These are phyloP conservation scores for Triplophysa siluroides DNA, from an alignment of 2,113 vertebrate species.

Conservation along the genomic window DNA sequence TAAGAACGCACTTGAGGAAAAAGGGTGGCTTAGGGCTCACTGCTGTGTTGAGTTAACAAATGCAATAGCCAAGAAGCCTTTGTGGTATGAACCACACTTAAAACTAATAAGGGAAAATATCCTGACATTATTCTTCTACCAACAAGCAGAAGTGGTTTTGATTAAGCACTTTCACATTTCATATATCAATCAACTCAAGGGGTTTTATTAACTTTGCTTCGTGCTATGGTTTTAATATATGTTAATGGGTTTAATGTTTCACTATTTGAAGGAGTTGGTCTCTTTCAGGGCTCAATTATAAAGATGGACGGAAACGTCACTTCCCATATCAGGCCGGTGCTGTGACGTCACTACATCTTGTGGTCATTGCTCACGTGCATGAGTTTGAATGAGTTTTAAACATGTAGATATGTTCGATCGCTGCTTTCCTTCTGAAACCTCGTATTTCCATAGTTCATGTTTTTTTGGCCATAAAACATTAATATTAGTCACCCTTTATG, in stretches of 20 bases:
- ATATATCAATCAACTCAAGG: slow-evolving; percentile 32
- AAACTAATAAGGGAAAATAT: slow-evolving; percentile 21
- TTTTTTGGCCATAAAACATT: too few relatives aligned
- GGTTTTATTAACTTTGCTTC: background rate
- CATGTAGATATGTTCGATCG: too few relatives aligned
- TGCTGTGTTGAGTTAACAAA: slow-evolving; percentile 28
- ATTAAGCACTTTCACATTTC: slow-evolving; percentile 34
- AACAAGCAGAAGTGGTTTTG: slow-evolving; percentile 32
- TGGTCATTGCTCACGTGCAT: too few relatives aligned
- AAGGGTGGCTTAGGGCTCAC: slow-evolving; percentile 8
- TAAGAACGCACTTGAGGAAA: slow-evolving; percentile 31
- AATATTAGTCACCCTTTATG: too few relatives aligned
- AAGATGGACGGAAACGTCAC: background rate
- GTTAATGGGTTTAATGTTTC: background rate
- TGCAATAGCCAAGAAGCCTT: slow-evolving; percentile 9
- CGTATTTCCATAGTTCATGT: too few relatives aligned
- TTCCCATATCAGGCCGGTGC: background rate
- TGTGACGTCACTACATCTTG: background rate
- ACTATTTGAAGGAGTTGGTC: background rate
- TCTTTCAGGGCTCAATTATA: background rate
- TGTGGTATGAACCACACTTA: slow-evolving; percentile 23
- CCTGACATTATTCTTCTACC: slow-evolving; percentile 34
- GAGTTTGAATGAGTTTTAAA: too few relatives aligned
- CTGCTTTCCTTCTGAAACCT: too few relatives aligned
- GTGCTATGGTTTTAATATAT: background rate